A percentile compares a stretch with the other conserved stretches of the same genome.
phyloP scores from a whole-genome alignment of 2,888 invertebrate genomes.

The Gryllus longicercus region DNA sequence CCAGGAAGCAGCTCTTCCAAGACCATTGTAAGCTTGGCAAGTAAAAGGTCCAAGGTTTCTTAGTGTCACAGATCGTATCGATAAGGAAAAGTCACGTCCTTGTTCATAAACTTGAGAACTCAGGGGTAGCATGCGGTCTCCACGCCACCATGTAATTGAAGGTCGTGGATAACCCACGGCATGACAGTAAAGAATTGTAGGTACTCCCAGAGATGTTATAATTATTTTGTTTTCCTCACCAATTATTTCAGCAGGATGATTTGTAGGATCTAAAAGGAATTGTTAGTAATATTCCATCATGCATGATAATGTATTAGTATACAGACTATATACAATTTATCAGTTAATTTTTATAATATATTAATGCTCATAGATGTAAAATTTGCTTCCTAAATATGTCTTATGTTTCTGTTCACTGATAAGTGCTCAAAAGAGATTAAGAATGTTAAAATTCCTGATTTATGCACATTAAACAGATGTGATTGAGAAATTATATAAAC shows the following conservation, averaged over 20 bases:
- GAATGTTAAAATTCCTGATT: no score
- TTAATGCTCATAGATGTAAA: background rate
- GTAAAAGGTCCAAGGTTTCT: constrained; percentile 80
- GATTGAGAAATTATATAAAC: no score
- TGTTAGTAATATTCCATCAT: constrained; percentile 24
- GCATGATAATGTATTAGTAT: background rate
- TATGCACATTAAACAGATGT: no score
- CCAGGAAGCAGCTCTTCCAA: constrained; percentile 73
- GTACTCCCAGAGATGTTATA: constrained; percentile 67
- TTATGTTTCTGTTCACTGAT: no score
- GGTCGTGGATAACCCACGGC: constrained; percentile 80
- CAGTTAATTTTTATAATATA: background rate
- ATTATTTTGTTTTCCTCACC: constrained; percentile 63
- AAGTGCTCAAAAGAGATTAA: no score
- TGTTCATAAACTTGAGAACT: constrained; percentile 67
- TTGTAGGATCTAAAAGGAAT: constrained; percentile 51
- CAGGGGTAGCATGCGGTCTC: constrained; percentile 69
- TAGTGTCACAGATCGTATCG: constrained; percentile 66
- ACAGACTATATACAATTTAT: background rate
- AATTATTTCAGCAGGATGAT: constrained; percentile 59
- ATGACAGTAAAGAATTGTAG: constrained; percentile 71
- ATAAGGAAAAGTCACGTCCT: constrained; percentile 67
- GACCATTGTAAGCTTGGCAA: constrained; percentile 85
- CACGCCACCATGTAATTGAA: constrained; percentile 80
- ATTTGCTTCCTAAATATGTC: no score